Evolutionary conservation across 2,888 invertebrate species (phyloP).

Genomic region (Ctena decussata): DNA sequence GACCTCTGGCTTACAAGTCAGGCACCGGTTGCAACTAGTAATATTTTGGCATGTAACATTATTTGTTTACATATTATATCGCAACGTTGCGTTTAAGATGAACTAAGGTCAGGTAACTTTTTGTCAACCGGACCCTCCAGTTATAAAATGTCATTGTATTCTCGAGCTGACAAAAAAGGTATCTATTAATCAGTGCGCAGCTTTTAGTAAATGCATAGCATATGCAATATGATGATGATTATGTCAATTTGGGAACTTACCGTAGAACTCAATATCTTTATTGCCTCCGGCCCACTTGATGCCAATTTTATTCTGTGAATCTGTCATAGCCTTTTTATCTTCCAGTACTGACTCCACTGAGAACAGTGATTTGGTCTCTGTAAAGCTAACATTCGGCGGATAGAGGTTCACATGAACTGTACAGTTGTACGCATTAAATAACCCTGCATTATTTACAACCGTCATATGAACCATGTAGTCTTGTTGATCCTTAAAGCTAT

Average conservation of each 20-base stretch:
- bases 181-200: too few relatives aligned
- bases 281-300: slow-evolving; percentile 27
- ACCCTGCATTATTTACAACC: slow-evolving; percentile 5
- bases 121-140: too few relatives aligned
- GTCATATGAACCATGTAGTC: slow-evolving; percentile 10
- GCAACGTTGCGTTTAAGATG: too few relatives aligned
- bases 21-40: too few relatives aligned
- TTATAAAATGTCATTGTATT: too few relatives aligned
- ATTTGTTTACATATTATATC: too few relatives aligned
- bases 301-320: neutral
- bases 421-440: neutral
- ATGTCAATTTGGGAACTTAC: neutral
- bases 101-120: too few relatives aligned
- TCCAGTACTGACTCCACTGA: neutral
- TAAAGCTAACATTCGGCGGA: neutral
- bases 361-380: neutral
- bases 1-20: too few relatives aligned
- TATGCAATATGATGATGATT: too few relatives aligned
- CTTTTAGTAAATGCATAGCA: too few relatives aligned
- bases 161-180: too few relatives aligned
- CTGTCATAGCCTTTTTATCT: neutral
- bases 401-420: neutral
- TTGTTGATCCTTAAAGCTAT: neutral
- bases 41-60: too few relatives aligned
- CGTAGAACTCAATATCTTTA: slow-evolving; percentile 22